A percentile compares a stretch with the other conserved stretches of the same genome.
Conservation (phyloP, 2,113 vertebrate species). For the Peromyscus maniculatus region DNA sequence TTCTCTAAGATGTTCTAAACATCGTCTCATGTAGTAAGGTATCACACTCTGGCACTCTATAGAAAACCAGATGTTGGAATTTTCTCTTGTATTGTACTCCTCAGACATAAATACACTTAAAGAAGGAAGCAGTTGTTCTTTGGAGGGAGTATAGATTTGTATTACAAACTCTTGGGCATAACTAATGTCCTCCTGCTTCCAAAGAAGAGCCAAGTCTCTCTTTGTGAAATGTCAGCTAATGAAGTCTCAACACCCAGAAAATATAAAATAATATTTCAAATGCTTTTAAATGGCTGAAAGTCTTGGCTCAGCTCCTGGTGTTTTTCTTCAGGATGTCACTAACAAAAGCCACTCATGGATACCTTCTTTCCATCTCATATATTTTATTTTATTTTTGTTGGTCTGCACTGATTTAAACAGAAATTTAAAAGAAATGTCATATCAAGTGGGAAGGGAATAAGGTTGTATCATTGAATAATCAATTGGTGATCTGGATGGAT, state of each 20-base stretch:
- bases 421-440: neutral
- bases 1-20: neutral
- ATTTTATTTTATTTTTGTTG: constrained; percentile 2
- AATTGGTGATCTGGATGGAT: neutral
- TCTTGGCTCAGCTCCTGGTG: neutral
- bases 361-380: neutral
- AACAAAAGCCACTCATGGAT: neutral
- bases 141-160: neutral
- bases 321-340: neutral
- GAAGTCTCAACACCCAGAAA: neutral
- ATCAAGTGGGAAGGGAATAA: neutral
- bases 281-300: neutral
- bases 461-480: neutral
- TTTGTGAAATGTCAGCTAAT: neutral
- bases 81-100: neutral
- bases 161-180: neutral
- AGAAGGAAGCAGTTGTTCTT: neutral
- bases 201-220: neutral
- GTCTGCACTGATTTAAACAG: neutral
- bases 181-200: neutral
- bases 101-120: neutral
- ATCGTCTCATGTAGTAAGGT: neutral
- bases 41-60: neutral
- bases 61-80: neutral
- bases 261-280: neutral